Conservation (phyloP, 2,888 invertebrate species). For the Podabrus alpinus region DNA sequence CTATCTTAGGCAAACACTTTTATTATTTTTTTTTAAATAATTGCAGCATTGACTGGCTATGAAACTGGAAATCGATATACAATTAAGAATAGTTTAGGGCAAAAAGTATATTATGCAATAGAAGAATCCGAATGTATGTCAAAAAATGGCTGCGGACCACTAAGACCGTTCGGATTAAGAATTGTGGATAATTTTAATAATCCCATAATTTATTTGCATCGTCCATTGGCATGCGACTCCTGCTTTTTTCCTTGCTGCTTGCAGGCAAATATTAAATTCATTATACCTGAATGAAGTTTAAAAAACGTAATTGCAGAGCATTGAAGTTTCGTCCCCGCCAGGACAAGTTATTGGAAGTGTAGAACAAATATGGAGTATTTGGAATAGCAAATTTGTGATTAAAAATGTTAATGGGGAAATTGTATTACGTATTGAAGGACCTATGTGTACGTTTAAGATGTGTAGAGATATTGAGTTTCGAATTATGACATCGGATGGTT, state of each 20-base stretch:
- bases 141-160: slow-evolving; percentile 80
- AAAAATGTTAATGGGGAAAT: slow-evolving; percentile 75
- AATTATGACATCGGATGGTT: slow-evolving; percentile 72
- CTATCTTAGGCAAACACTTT: not conserved
- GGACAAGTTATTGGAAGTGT: slow-evolving; percentile 72
- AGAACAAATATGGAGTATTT: slow-evolving; percentile 77
- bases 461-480: slow-evolving; percentile 81
- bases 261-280: slow-evolving; percentile 51
- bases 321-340: slow-evolving; percentile 78
- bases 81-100: slow-evolving; percentile 76
- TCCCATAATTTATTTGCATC: slow-evolving; percentile 83
- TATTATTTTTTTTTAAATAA: not conserved
- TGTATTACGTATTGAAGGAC: slow-evolving; percentile 80
- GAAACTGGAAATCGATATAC: slow-evolving; percentile 90
- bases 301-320: slow-evolving; percentile 45
- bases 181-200: slow-evolving; percentile 79
- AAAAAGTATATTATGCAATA: slow-evolving; percentile 78
- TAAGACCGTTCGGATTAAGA: slow-evolving; percentile 85
- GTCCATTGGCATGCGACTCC: slow-evolving; percentile 79
- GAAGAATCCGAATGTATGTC: slow-evolving; percentile 87
- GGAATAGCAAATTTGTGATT: slow-evolving; percentile 73
- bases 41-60: slow-evolving; percentile 77
- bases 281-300: not conserved
- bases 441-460: slow-evolving; percentile 77
- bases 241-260: slow-evolving; percentile 89